These are phyloP conservation scores for Cygnus olor DNA, from an alignment of 2,797 vertebrate species.

Conservation along the genomic window DNA sequence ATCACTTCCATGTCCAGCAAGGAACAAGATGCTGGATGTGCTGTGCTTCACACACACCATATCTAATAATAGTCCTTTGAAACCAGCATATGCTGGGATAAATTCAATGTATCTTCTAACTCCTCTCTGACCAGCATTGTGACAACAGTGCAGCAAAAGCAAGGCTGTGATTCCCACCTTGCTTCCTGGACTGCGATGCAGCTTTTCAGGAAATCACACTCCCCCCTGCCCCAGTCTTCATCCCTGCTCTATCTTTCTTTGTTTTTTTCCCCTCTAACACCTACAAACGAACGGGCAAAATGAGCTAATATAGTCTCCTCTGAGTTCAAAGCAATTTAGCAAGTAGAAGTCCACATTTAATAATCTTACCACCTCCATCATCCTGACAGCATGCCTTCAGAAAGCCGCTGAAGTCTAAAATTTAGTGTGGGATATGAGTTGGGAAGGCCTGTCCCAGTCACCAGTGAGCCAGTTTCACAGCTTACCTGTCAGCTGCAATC, in stretches of 20 bases:
- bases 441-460: not conserved
- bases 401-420: not conserved
- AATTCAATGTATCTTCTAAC: not conserved
- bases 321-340: not conserved
- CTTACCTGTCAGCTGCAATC: not conserved
- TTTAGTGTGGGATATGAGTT: not conserved
- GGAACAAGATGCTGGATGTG: not conserved
- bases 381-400: not conserved
- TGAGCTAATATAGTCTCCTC: not conserved
- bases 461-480: not conserved
- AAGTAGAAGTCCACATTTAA: slow-evolving; percentile 1
- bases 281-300: not conserved
- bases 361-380: not conserved
- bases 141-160: not conserved
- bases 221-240: not conserved
- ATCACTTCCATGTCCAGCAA: not conserved
- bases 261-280: not conserved
- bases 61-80: not conserved
- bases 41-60: not conserved
- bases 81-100: not conserved
- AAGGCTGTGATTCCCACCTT: not conserved
- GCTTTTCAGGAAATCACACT: not conserved
- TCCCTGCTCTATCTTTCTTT: not conserved
- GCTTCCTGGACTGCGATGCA: not conserved
- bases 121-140: not conserved